A percentile compares a stretch with the other conserved stretches of the same genome.
These are phyloP conservation scores for Bombus difficillimus DNA, from an alignment of 1,140 invertebrate species.

Conservation along the genomic window DNA sequence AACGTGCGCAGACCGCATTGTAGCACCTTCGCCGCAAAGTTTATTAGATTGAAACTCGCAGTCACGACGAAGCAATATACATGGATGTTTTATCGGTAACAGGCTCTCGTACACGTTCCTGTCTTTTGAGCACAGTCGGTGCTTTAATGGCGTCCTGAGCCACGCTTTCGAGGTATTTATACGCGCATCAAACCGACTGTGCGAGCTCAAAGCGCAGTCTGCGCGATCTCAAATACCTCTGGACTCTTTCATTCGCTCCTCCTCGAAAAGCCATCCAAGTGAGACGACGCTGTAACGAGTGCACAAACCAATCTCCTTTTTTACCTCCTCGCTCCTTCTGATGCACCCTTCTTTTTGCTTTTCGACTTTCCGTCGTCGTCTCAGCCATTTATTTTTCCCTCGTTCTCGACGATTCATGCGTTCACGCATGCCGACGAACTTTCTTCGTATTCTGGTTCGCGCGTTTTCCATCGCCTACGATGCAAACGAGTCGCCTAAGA, in stretches of 20 bases:
- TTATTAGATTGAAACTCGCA: constrained; percentile 37
- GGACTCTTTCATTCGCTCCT: constrained; percentile 53
- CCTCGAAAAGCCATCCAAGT: constrained; percentile 52
- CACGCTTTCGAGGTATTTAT: constrained; percentile 52
- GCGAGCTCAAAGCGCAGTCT: constrained; percentile 51
- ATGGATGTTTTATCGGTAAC: constrained; percentile 46
- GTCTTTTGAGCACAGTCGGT: constrained; percentile 36
- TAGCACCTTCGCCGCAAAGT: neutral
- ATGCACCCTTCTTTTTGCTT: neutral
- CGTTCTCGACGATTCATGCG: neutral
- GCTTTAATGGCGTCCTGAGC: constrained; percentile 26
- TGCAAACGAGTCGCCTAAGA: constrained; percentile 71
- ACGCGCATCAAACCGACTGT: constrained; percentile 19
- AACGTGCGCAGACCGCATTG: neutral
- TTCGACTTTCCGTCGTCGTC: constrained; percentile 30
- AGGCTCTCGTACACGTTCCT: constrained; percentile 5
- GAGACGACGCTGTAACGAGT: constrained; percentile 67
- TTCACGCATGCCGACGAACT: constrained; percentile 37
- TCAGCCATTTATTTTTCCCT: neutral
- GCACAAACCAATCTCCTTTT: constrained; percentile 35
- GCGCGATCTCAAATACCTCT: constrained; percentile 19
- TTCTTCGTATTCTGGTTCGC: constrained; percentile 50
- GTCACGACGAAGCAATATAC: constrained; percentile 37
- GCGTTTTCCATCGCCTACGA: constrained; percentile 62
- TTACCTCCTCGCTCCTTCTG: no score